These are phyloP conservation scores for Atherinomorus stipes DNA, from an alignment of 2,113 vertebrate species.

Conservation along the genomic window DNA sequence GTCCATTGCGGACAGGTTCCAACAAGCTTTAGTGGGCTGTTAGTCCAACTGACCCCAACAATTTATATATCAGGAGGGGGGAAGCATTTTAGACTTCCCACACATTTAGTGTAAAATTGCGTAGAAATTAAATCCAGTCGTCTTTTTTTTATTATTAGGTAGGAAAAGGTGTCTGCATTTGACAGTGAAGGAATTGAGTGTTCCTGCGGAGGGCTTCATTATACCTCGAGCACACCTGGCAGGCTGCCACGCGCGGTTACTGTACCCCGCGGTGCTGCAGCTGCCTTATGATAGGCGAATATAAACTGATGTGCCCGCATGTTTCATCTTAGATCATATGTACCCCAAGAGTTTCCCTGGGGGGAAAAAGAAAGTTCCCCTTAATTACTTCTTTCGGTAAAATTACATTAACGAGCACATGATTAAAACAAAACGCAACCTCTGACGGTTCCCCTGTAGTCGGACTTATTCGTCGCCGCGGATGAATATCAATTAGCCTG, in stretches of 20 bases:
- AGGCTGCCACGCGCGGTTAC: slow-evolving; percentile 52
- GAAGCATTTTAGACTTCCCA: background rate
- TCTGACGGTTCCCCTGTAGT: background rate
- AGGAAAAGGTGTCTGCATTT: slow-evolving; percentile 7
- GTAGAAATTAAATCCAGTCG: background rate
- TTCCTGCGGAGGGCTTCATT: slow-evolving; percentile 49
- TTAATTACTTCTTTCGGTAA: too few relatives aligned
- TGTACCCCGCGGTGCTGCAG: slow-evolving; percentile 42
- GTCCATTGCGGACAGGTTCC: slow-evolving; percentile 40
- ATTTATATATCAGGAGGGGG: background rate
- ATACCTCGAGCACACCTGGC: slow-evolving; percentile 69
- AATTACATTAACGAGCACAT: too few relatives aligned
- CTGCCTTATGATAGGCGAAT: slow-evolving; percentile 15
- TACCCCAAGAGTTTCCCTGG: too few relatives aligned
- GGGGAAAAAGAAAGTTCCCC: too few relatives aligned
- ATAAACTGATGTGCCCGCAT: background rate
- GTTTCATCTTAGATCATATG: background rate
- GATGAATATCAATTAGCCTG: slow-evolving; percentile 7
- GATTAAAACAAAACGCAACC: too few relatives aligned
- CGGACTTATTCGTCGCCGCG: background rate
- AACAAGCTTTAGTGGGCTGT: slow-evolving; percentile 25
- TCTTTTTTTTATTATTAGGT: background rate
- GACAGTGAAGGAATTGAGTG: slow-evolving; percentile 41
- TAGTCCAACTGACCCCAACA: background rate
- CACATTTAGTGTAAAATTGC: background rate